Base-by-base conservation (phyloP, 2,797 vertebrate genomes). In the Phrynocephalus vlangalii region DNA sequence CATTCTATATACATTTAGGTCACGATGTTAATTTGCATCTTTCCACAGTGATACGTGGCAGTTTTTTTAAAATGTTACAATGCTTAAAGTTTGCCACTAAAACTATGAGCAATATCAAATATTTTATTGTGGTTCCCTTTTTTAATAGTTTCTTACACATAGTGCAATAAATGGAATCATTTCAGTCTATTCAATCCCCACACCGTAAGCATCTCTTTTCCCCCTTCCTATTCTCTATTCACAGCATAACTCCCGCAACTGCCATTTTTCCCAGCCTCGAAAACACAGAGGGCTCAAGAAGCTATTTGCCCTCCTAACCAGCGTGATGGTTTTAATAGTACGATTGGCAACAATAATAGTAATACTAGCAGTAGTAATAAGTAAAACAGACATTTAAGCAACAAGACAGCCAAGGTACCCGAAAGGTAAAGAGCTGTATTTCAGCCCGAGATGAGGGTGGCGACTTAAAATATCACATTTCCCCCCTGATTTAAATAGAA, bases 21-120 rank as follows among this genome's bases (percentile, higher is more conserved):
- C 82, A 63, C 6, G 33, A 44, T 76, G 24, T 84, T 63, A 63
- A 63, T 76, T 44, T 76, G 75, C 71, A 66, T 76, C 56, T 84
- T 75, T 66, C 52, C 30, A 76, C 72, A 76, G 63, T 60, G 52
- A 84, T 28, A 18, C 3, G 26, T 30, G 60, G 28, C 28, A 11
- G 7, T 28, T 30, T 84, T 76, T 63, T 63, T 22, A 3, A 3
- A 63, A 84, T 66, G 24, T 63, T 38, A n/a, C 33, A 50, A 38
- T 52, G 18, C 33, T 84, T 72, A 83, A 22, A 63, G 22, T 56
- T 38, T 75, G 30, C 56, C 72, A 48, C 72, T 66, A 76, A 66
- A 84, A 84, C 30, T 71, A 66, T 84, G 56, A 84, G 83, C 75
- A 76, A 66, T 75, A 84, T 76, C 26, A 66, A 44, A 76, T 84